Percentiles rank a stretch among this genome's conserved stretches.
Evolutionary conservation across 2,888 invertebrate genomes (phyloP).

Genomic region (Lathronympha strigana): DNA sequence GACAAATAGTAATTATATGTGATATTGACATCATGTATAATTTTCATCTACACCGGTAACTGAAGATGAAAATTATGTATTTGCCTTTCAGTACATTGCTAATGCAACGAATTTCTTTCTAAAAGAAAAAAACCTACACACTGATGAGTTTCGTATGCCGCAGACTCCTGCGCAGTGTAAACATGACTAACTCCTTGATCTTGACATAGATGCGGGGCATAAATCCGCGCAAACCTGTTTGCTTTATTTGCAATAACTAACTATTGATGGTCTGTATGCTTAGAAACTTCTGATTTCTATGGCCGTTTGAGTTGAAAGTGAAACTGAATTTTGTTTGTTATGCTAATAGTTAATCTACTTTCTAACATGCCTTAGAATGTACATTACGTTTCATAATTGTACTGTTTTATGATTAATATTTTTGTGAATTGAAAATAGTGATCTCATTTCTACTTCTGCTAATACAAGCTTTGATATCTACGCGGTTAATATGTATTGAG

Average conservation of each 20-base stretch:
- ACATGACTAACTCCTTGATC: slow-evolving; percentile 77
- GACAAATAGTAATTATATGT: too few species aligned
- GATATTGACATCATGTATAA: too few species aligned
- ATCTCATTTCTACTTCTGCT: too few species aligned
- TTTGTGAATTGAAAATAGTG: too few species aligned
- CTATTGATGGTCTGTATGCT: slow-evolving; percentile 44
- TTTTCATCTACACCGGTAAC: too few species aligned
- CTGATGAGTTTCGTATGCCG: slow-evolving; percentile 67
- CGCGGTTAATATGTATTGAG: too few species aligned
- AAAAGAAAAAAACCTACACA: slow-evolving; percentile 45
- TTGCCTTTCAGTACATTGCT: too few species aligned
- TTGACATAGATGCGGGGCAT: slow-evolving; percentile 78
- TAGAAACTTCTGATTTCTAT: slow-evolving; percentile 32
- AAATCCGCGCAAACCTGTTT: slow-evolving; percentile 75
- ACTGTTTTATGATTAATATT: too few species aligned
- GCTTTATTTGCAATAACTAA: slow-evolving; percentile 60
- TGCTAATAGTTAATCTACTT: neutral
- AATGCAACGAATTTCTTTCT: slow-evolving; percentile 3
- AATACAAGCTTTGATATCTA: too few species aligned
- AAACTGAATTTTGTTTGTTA: neutral
- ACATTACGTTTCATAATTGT: too few species aligned
- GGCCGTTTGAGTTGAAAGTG: slow-evolving; percentile 7
- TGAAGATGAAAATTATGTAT: too few species aligned
- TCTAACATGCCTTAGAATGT: neutral
- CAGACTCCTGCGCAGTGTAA: slow-evolving; percentile 61